Base-by-base conservation (phyloP, 23 tunicate species). In the Phallusia fumigata region DNA sequence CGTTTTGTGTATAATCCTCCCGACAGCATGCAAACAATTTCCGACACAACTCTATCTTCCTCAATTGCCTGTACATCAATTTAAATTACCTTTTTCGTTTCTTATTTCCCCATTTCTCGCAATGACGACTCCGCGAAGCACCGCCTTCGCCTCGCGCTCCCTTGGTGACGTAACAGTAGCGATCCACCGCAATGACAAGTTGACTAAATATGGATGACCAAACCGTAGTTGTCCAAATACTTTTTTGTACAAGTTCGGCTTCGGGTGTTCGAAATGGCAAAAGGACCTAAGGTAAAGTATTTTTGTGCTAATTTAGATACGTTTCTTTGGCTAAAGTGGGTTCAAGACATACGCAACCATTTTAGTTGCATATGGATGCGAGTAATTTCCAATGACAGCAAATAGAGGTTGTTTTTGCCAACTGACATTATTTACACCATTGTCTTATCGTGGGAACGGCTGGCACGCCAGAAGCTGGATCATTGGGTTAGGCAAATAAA, bases 131-230 rank as follows among this genome's bases (percentile, higher is more conserved):
- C 6, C 78, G 74, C 5, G 53, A 81, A 6, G 52, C 52, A 21
- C 80, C 74, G 18, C 84, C 77, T 18, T 81, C 69, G 0, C 98
- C 88, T 26, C 49, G 72, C 19, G 82, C 72, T 5, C 88, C 88
- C 40, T 79, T 79, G 40, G 92, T 88, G 77, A 94, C 94, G 85
- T 91, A 91, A 64, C 83, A 79, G 77, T 89, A 94, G 32, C 98
- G 87, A 50, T 94, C 98, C 0, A 86, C 52, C 24, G 98, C 98
- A 52, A 94, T 94, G 83, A 94, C 91, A 0, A 94, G 85, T 76
- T 94, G 98, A 34, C 90, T 89, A 32, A 94, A 51, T 47, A 94
- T 80, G 65, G 98, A 94, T 3, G 98, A 85, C 98, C 98, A 94
- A 15, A 94, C 88, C 0, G 98, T 94, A 0, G 84, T 49, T 18